Conservation (phyloP, 1,140 invertebrate species). For the Sminthurides bifidus region DNA sequence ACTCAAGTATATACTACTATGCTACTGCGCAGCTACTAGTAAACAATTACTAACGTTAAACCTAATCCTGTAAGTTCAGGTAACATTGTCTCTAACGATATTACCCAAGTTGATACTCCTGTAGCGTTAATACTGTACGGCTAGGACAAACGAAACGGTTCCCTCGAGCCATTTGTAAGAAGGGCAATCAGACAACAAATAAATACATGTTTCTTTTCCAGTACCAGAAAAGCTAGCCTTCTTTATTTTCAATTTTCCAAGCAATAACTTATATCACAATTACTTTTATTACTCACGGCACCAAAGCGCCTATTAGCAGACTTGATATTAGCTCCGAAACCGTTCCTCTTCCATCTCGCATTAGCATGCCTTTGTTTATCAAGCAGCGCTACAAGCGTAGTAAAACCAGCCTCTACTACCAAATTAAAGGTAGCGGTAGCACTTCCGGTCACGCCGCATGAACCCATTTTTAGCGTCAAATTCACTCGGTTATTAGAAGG, state of each 20-base stretch:
- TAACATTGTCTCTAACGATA: too few relatives aligned
- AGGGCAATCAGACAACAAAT: conserved; percentile 26
- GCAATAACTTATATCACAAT: background rate
- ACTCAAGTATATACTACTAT: background rate
- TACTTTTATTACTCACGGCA: background rate
- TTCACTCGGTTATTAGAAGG: too few relatives aligned
- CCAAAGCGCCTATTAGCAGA: background rate
- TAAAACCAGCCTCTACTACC: background rate
- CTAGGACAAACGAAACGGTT: background rate
- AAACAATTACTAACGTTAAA: background rate
- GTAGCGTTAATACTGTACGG: background rate
- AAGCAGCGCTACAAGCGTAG: background rate
- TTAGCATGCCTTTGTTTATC: background rate
- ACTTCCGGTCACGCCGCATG: too few relatives aligned
- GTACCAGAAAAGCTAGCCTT: background rate
- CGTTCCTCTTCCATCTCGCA: background rate
- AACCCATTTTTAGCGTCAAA: too few relatives aligned
- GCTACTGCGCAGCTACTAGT: background rate
- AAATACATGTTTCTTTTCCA: conserved; percentile 29
- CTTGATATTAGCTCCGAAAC: background rate
- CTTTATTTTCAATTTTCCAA: background rate
- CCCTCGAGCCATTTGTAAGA: conserved; percentile 17
- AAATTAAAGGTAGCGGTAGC: too few relatives aligned
- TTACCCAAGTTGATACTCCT: too few relatives aligned
- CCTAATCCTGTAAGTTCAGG: too few relatives aligned